Evolutionary conservation across 2,113 vertebrate genomes (phyloP), one percentile per base, ranked within the genome.

Genomic region (Origma solitaria): DNA sequence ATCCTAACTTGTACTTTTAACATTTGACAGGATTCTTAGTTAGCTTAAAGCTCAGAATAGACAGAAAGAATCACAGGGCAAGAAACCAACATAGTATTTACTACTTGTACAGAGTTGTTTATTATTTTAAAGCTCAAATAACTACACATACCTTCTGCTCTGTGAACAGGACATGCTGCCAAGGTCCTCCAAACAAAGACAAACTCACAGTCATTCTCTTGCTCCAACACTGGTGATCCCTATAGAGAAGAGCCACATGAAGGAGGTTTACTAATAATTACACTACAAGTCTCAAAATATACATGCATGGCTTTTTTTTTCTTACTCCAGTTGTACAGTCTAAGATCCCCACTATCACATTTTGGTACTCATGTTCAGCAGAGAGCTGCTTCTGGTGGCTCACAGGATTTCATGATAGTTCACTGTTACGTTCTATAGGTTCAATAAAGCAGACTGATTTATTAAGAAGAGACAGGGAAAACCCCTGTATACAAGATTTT

Each of bases 141-240:
- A 60, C 49, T 49, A 54, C 25, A 31, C 73, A 93, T 96, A 99
- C 99, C 99, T 97, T 98, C 98, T 54, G 97, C 97, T 95, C 96
- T 98, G 94, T 89, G 97, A 80, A 99, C 86, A 4, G 99, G 99
- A 73, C 99, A 99, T 28, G 99, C 99, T 85, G 99, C 99, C 28
- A 99, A 98, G 0, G 99, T 99, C 95, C 98, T 98, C 99, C 99
- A 99, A 71, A 99, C 91, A 88, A 99, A 99, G 38, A 99, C 98
- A 15, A 98, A 99, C 69, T 99, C 99, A 94, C 99, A 99, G 11
- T 97, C 98, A 7, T 98, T 97, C 83, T 93, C 88, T 31, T 98
- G 97, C 89, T 99, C 98, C 62, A 99, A 98, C 47, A 98, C 96
- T 0, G 99, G 99, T 1, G 99, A 99, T 7, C 99, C 99, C 99